phyloP scores from a whole-genome alignment of 2,113 vertebrate genomes.

The Ctenodactylus gundi region DNA sequence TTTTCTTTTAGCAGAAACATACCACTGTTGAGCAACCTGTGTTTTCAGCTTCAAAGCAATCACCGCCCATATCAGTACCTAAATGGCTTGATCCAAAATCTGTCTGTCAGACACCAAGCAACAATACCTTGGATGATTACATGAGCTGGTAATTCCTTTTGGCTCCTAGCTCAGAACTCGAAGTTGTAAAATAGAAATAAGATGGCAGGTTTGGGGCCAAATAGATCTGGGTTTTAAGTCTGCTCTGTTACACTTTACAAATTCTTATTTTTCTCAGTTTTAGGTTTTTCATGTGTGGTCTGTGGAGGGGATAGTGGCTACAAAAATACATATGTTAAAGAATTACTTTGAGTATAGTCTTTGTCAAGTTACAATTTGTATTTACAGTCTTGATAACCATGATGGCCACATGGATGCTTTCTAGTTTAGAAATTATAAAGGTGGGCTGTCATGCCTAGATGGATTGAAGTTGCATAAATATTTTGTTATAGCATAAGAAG shows the following conservation, averaged over 20 bases:
- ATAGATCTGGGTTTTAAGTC: not conserved
- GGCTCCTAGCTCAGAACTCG: not conserved
- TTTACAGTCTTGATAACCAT: not conserved
- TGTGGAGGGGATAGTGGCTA: not conserved
- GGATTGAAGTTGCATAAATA: not conserved
- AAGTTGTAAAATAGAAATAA: not conserved
- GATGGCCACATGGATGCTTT: not conserved
- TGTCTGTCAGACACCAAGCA: slow-evolving; percentile 88
- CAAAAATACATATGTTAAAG: not conserved
- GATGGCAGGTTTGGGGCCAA: not conserved
- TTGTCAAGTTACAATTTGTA: not conserved
- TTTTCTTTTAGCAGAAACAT: slow-evolving; percentile 81
- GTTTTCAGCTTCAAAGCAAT: slow-evolving; percentile 79
- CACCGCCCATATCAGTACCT: slow-evolving; percentile 75
- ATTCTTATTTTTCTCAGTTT: slow-evolving; percentile 33
- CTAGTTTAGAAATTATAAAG: slow-evolving; percentile 1
- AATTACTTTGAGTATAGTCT: not conserved
- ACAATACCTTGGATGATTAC: slow-evolving; percentile 80
- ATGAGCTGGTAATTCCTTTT: slow-evolving; percentile 86
- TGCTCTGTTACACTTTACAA: not conserved
- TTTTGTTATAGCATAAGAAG: not conserved
- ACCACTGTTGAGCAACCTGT: slow-evolving; percentile 79
- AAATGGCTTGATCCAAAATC: slow-evolving; percentile 73
- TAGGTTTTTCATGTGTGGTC: slow-evolving; percentile 17
- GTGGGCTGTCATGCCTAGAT: slow-evolving; percentile 34